A percentile compares a stretch with the other conserved stretches of the same genome.
Evolutionary conservation across 2,113 vertebrate species (phyloP).

Genomic region (Oreocharis arfaki): DNA sequence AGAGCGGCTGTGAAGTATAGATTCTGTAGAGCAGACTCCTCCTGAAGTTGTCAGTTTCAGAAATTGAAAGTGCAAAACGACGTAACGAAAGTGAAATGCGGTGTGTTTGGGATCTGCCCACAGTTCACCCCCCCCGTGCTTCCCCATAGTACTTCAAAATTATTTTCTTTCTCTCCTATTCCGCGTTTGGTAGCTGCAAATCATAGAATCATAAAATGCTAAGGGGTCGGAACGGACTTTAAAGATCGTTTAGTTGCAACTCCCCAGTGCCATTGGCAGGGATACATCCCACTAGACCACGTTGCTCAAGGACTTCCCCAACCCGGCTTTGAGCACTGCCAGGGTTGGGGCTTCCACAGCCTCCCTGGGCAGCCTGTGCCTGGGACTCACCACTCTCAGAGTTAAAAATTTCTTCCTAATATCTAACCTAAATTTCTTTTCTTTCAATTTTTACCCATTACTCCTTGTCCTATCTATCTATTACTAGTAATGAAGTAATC

Average conservation of each 20-base stretch:
- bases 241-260: not conserved
- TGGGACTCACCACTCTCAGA: not conserved
- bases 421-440: not conserved
- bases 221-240: too few relatives aligned
- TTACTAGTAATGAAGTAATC: not conserved
- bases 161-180: accelerated
- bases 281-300: accelerated
- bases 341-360: not conserved
- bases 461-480: not conserved
- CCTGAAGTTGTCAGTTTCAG: accelerated
- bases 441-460: not conserved
- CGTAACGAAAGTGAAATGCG: accelerated
- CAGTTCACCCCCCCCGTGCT: accelerated
- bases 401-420: not conserved
- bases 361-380: not conserved
- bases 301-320: not conserved
- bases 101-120: too few relatives aligned
- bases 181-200: accelerated
- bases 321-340: accelerated
- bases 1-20: accelerated
- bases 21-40: accelerated
- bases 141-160: not conserved
- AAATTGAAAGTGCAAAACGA: not conserved
- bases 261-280: accelerated
- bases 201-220: not conserved